These are phyloP conservation scores for Dilophus febrilis DNA, from an alignment of 2,888 invertebrate species.

Conservation along the genomic window DNA sequence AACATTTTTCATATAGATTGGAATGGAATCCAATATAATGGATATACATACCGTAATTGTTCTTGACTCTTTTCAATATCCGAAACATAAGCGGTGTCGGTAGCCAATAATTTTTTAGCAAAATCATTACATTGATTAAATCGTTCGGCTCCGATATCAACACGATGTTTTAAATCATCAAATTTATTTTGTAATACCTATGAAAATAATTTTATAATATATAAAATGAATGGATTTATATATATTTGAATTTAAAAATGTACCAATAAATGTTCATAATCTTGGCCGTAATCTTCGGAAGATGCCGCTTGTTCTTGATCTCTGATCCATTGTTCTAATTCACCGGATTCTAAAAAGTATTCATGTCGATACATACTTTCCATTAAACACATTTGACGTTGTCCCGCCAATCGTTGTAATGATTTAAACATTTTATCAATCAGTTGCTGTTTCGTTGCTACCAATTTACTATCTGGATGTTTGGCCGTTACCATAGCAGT, in stretches of 20 bases:
- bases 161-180: conserved; percentile 79
- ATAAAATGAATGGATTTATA: neutral
- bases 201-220: conserved; percentile 4
- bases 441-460: conserved; percentile 56
- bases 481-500: conserved; percentile 60
- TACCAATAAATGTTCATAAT: conserved; percentile 76
- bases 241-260: conserved; percentile 11
- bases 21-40: too few relatives aligned
- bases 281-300: conserved; percentile 87
- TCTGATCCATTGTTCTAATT: conserved; percentile 81
- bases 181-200: conserved; percentile 75
- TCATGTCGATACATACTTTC: conserved; percentile 84
- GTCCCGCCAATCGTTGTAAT: conserved; percentile 61
- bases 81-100: conserved; percentile 67
- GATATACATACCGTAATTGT: conserved; percentile 50
- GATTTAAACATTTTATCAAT: conserved; percentile 63
- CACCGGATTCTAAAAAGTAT: conserved; percentile 76
- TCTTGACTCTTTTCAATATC: conserved; percentile 77
- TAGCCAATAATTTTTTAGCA: conserved; percentile 72
- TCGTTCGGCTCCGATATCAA: conserved; percentile 77
- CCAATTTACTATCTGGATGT: conserved; percentile 69
- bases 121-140: conserved; percentile 81
- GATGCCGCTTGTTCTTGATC: conserved; percentile 79
- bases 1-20: too few relatives aligned
- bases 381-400: conserved; percentile 70